Base-by-base conservation (phyloP, 2,888 invertebrate genomes). In the Zele albiditarsus region DNA sequence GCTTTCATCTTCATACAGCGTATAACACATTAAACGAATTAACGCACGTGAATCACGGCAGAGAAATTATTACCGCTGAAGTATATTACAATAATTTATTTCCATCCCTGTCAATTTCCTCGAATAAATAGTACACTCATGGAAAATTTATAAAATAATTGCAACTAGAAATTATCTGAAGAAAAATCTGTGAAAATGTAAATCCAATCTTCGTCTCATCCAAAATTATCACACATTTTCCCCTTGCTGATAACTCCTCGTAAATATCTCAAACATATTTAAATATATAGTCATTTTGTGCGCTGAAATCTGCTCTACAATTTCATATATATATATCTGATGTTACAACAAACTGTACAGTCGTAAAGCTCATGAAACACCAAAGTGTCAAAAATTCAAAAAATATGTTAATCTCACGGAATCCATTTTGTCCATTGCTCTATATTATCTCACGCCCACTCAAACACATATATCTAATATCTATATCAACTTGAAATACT, bases 41-140 rank as follows among this genome's bases (percentile, higher is more conserved):
- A 53, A 53, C n/a, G 53, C 53, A n/a, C 53, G 53, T 53, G 53
- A 53, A 53, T 53, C 53, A 53, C 53, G 53, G 53, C 53, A 53
- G 53, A 53, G 20, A 53, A 53, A 53, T 53, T 53, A 53, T 53
- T 53, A 53, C 8, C 53, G 53, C 20, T 20, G 20, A 53, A 20
- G 20, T 46, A 6, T 20, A 20, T 20, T n/a, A 53, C 20, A 53
- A 53, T 53, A 53, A 53, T 5, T 53, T 53, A 20, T 20, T 20
- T 23, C n/a, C 8, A 53, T 20, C 46, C 16, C n/a, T 3, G 16
- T 14, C 20, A 5, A 20, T 5, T 20, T 20, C n/a, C n/a, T 12
- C 12, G 10, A 12, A 38, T 38, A n/a, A n/a, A n/a, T n/a, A n/a
- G n/a, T n/a, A n/a, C 38, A 38, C 38, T 38, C 38, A 8, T 8